These are phyloP conservation scores for Noctua comes DNA, from an alignment of 2,888 invertebrate genomes.

Conservation along the genomic window DNA sequence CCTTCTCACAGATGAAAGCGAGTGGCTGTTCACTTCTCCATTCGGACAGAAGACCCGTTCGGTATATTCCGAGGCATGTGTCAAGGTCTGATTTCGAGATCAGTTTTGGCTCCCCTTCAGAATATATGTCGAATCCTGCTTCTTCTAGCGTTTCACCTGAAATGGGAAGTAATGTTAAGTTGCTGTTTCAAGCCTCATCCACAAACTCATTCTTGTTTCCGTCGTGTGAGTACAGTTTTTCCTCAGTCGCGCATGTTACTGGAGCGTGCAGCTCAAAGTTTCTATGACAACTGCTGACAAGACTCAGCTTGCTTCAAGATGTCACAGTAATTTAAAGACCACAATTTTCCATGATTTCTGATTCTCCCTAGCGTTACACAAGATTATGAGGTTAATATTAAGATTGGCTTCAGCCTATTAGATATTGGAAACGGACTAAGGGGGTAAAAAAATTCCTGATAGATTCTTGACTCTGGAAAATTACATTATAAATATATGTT, in stretches of 20 bases:
- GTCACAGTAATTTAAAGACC: background rate
- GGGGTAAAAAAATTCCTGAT: background rate
- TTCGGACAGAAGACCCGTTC: constrained; percentile 70
- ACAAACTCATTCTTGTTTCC: background rate
- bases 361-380: no score
- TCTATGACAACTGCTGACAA: background rate
- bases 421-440: background rate
- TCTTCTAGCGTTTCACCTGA: constrained; percentile 72
- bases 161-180: background rate
- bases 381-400: no score
- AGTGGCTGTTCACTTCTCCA: constrained; percentile 64
- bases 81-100: constrained; percentile 46
- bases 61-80: constrained; percentile 70
- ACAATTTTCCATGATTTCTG: background rate
- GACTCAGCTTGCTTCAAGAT: background rate
- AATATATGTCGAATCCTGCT: constrained; percentile 74
- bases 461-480: background rate
- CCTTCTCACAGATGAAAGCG: constrained; percentile 57
- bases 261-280: background rate
- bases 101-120: constrained; percentile 68
- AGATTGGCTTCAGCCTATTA: background rate
- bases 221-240: background rate
- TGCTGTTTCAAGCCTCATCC: background rate
- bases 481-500: background rate
- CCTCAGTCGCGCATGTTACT: background rate